Percentiles rank a stretch among this genome's conserved stretches.
Evolutionary conservation across 2,888 invertebrate genomes (phyloP).

Genomic region (Andrena marginata): DNA sequence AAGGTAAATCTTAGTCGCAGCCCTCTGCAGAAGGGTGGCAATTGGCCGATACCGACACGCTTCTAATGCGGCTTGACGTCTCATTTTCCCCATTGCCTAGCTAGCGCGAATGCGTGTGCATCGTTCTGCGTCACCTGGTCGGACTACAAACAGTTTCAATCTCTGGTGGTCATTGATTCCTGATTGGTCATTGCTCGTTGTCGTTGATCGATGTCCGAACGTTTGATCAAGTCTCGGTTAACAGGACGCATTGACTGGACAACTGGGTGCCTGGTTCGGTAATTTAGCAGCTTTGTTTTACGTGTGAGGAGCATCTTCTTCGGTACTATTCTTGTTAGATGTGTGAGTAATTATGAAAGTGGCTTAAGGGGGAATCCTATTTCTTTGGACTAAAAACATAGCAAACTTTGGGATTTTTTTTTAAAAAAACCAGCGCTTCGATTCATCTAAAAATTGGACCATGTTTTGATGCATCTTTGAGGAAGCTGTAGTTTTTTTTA

Average conservation of each 20-base stretch:
- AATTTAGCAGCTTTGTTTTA: too few relatives aligned
- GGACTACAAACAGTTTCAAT: slow-evolving; percentile 45
- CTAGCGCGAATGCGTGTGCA: slow-evolving; percentile 14
- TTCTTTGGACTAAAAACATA: too few relatives aligned
- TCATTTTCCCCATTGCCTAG: slow-evolving; percentile 59
- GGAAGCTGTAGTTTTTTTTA: too few relatives aligned
- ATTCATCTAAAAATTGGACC: too few relatives aligned
- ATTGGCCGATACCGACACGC: slow-evolving; percentile 55
- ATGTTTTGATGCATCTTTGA: too few relatives aligned
- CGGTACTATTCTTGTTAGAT: too few relatives aligned
- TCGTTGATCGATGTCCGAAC: slow-evolving; percentile 47
- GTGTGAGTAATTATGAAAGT: too few relatives aligned
- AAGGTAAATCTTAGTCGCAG: slow-evolving; percentile 63
- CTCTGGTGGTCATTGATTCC: slow-evolving; percentile 64
- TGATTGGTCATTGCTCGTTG: slow-evolving; percentile 65
- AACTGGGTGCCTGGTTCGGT: too few relatives aligned
- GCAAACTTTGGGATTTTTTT: too few relatives aligned
- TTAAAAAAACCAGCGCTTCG: too few relatives aligned
- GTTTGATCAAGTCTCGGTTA: slow-evolving; percentile 57
- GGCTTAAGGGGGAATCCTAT: too few relatives aligned
- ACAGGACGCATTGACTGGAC: not conserved
- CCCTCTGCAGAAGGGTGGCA: slow-evolving; percentile 65
- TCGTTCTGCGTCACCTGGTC: slow-evolving; percentile 61
- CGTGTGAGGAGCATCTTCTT: too few relatives aligned
- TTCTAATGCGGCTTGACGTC: slow-evolving; percentile 67